phyloP scores from a whole-genome alignment of 2,113 vertebrate species.

The Ictalurus furcatus region DNA sequence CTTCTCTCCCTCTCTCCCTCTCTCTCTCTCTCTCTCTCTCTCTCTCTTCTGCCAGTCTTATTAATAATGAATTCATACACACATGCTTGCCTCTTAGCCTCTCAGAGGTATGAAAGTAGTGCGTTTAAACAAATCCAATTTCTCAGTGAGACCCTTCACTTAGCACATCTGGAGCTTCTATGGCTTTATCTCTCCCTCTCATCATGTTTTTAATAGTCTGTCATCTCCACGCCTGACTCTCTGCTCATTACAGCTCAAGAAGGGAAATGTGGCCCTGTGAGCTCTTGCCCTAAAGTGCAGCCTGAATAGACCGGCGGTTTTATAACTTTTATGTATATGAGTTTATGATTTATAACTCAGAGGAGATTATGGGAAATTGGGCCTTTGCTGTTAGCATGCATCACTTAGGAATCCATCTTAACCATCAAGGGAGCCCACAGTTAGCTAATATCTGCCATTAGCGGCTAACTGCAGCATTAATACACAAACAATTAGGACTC shows the following conservation, averaged over 20 bases:
- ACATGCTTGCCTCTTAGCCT: neutral
- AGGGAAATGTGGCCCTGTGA: neutral
- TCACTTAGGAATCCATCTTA: conserved; percentile 35
- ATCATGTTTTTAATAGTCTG: conserved; percentile 18
- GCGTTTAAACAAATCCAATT: neutral
- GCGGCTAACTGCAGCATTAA: neutral
- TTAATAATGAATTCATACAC: neutral
- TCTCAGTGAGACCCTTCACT: neutral
- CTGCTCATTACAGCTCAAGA: conserved; percentile 23
- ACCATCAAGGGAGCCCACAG: conserved; percentile 29
- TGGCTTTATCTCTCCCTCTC: neutral
- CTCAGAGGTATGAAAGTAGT: neutral
- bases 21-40: neutral
- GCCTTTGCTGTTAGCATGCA: conserved; percentile 7
- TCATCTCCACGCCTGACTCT: neutral
- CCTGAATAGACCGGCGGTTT: conserved; percentile 12
- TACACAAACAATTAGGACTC: conserved; percentile 11
- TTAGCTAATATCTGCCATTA: conserved; percentile 39
- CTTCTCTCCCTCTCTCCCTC: neutral
- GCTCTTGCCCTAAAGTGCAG: conserved; percentile 15
- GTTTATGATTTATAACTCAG: conserved; percentile 20
- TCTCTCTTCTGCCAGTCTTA: neutral
- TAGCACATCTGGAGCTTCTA: neutral
- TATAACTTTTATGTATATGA: neutral
- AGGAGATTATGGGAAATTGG: conserved; percentile 40